These are phyloP conservation scores for Peromyscus polionotus DNA, from an alignment of 2,113 vertebrate genomes.

Conservation along the genomic window DNA sequence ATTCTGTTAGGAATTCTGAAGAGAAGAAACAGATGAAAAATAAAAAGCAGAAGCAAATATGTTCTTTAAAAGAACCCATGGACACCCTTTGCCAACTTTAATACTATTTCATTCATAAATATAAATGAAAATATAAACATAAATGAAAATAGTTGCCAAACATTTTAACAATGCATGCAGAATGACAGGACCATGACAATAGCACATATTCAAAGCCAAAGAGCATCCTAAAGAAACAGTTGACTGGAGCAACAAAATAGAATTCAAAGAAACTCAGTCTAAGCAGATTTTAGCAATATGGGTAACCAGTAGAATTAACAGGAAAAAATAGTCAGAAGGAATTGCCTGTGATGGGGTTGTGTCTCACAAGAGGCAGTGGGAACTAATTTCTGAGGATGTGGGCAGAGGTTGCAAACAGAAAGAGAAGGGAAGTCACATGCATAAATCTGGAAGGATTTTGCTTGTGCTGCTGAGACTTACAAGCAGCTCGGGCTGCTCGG, in stretches of 20 bases:
- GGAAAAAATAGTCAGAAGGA: conserved; percentile 13
- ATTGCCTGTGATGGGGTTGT: background rate
- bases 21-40: background rate
- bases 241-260: conserved; percentile 3
- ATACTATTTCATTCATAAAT: conserved; percentile 4
- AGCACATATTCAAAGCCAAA: background rate
- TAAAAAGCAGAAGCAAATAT: background rate
- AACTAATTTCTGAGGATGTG: background rate
- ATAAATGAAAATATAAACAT: background rate
- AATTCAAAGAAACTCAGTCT: conserved; percentile 18
- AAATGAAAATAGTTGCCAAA: background rate
- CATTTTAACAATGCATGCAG: background rate
- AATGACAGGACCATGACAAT: background rate
- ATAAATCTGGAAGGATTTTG: background rate
- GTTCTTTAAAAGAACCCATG: background rate
- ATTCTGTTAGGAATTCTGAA: background rate
- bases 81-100: background rate
- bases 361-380: background rate
- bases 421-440: background rate
- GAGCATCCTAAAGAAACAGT: background rate
- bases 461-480: background rate
- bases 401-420: background rate
- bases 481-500: background rate
- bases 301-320: conserved; percentile 35
- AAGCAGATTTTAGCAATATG: background rate